Evolutionary conservation across 2,797 vertebrate genomes (phyloP).

Genomic region (Acanthornis magna): DNA sequence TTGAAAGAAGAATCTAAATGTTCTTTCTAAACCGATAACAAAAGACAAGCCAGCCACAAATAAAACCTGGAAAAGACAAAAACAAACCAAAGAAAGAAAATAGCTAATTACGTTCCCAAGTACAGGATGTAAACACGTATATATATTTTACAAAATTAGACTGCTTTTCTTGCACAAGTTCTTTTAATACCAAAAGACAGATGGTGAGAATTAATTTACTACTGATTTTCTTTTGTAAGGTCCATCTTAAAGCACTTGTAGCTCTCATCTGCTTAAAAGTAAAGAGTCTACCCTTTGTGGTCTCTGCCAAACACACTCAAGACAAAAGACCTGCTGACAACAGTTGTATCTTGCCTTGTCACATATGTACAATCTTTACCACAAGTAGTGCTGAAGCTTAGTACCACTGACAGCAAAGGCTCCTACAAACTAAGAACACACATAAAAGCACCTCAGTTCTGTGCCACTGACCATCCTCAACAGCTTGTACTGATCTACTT

Average conservation of each 20-base stretch:
- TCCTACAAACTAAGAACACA: neutral
- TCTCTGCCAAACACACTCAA: neutral
- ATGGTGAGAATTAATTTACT: neutral
- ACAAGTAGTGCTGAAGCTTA: neutral
- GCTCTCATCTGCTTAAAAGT: neutral
- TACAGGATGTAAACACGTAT: neutral
- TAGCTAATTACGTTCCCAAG: neutral
- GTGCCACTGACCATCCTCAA: neutral
- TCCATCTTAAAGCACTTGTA: neutral
- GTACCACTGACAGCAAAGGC: neutral
- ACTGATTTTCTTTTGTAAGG: neutral
- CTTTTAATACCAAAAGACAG: neutral
- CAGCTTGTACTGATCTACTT: neutral
- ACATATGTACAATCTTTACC: neutral
- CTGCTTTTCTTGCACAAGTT: neutral
- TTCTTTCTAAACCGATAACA: conserved; percentile 95
- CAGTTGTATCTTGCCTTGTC: neutral
- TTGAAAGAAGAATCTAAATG: conserved; percentile 98
- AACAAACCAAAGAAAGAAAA: neutral
- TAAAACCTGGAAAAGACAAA: conserved; percentile 82
- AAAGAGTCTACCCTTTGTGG: neutral
- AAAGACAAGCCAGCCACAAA: conserved; percentile 95
- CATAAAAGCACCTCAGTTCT: neutral
- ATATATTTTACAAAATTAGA: neutral
- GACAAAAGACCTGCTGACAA: neutral